Evolutionary conservation across 2,113 vertebrate genomes (phyloP).

Genomic region (Balaeniceps rex): DNA sequence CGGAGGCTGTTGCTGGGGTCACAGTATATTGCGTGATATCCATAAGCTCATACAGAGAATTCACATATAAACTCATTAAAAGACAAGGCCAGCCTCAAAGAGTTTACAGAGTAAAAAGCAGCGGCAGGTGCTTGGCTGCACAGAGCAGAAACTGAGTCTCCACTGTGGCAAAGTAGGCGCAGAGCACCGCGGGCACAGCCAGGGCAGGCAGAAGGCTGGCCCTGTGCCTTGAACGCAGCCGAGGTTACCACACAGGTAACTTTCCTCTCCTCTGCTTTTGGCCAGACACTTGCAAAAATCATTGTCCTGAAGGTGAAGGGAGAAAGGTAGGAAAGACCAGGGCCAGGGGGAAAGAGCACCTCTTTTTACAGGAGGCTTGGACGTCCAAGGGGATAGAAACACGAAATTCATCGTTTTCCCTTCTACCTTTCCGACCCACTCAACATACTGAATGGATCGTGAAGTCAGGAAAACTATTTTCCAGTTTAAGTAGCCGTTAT

Average conservation of each 20-base stretch:
- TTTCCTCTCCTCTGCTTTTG: neutral
- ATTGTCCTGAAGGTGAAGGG: neutral
- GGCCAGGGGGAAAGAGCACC: neutral
- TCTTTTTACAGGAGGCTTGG: neutral
- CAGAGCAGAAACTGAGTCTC: neutral
- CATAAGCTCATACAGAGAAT: neutral
- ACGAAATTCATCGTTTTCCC: neutral
- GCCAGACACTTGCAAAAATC: neutral
- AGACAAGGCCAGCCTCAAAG: neutral
- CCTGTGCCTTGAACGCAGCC: neutral
- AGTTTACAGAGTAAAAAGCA: neutral
- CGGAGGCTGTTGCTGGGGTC: neutral
- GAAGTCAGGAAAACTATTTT: neutral
- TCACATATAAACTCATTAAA: neutral
- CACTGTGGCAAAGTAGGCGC: accelerated
- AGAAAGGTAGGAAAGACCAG: neutral
- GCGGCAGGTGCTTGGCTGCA: accelerated
- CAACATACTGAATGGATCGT: accelerated
- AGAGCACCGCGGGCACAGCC: neutral
- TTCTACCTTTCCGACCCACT: neutral
- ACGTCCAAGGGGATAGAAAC: neutral
- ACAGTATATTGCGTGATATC: neutral
- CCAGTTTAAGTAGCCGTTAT: neutral
- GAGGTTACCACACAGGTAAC: too few species aligned
- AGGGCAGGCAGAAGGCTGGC: neutral